Conservation (phyloP, 92 coral and sea anemone genomes). For the Epizoanthus illoricatus region DNA sequence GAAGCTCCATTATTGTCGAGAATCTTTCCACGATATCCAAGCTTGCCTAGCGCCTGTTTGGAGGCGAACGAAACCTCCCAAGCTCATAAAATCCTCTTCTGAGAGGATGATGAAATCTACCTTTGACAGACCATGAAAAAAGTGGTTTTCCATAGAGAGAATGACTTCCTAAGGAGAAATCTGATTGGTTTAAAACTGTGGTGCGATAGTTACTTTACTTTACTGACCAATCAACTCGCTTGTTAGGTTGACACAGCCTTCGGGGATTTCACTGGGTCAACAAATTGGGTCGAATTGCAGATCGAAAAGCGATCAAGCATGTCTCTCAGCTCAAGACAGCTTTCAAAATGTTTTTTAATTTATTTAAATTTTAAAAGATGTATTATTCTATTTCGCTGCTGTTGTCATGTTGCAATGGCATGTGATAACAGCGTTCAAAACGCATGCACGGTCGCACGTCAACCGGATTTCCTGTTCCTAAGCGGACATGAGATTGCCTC, state of each 20-base stretch:
- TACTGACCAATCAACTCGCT: conserved; percentile 29
- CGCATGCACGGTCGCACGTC: no score
- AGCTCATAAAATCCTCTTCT: background rate
- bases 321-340: no score
- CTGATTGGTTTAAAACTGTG: conserved; percentile 16
- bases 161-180: background rate
- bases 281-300: no score
- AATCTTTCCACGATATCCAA: background rate
- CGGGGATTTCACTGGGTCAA: no score
- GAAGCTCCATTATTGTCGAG: conserved; percentile 49
- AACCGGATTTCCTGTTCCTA: no score
- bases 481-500: no score
- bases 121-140: conserved; percentile 10
- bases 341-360: no score
- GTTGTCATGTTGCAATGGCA: no score
- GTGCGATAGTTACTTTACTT: conserved; percentile 1
- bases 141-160: conserved; percentile 46
- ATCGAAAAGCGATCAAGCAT: no score
- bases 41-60: conserved; percentile 1
- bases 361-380: no score
- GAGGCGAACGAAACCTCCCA: conserved; percentile 9
- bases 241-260: background rate
- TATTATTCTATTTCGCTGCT: no score
- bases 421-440: no score
- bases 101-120: conserved; percentile 34